Conservation (phyloP, 2,113 vertebrate genomes). For the Gasterosteus nipponicus region DNA sequence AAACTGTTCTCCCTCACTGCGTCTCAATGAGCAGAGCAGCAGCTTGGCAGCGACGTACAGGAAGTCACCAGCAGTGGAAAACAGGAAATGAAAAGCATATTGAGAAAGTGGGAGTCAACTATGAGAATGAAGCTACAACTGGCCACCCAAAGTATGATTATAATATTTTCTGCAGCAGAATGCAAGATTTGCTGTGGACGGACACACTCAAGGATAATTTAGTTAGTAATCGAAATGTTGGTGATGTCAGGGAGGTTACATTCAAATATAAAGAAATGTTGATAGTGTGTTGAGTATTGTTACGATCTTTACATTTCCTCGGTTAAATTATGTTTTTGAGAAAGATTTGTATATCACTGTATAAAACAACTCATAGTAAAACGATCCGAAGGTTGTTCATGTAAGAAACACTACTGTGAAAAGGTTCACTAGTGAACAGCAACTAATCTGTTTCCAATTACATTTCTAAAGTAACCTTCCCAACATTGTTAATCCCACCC, state of each 20-base stretch:
- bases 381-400: not conserved
- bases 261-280: not conserved
- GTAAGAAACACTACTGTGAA: not conserved
- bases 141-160: not conserved
- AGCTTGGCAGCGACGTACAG: not conserved
- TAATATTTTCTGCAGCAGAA: not conserved
- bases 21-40: no score
- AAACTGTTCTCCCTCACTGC: no score
- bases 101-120: no score
- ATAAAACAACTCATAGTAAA: not conserved
- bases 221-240: not conserved
- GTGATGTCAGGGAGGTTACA: not conserved
- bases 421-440: not conserved
- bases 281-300: not conserved
- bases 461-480: not conserved
- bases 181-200: not conserved
- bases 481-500: not conserved
- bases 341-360: not conserved
- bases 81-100: not conserved
- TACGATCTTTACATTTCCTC: not conserved
- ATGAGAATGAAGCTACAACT: not conserved
- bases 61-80: not conserved
- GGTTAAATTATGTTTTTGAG: not conserved
- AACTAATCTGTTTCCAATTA: not conserved
- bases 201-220: not conserved